phyloP scores from a whole-genome alignment of 2,797 vertebrate species.

The Pipistrellus nathusii region DNA sequence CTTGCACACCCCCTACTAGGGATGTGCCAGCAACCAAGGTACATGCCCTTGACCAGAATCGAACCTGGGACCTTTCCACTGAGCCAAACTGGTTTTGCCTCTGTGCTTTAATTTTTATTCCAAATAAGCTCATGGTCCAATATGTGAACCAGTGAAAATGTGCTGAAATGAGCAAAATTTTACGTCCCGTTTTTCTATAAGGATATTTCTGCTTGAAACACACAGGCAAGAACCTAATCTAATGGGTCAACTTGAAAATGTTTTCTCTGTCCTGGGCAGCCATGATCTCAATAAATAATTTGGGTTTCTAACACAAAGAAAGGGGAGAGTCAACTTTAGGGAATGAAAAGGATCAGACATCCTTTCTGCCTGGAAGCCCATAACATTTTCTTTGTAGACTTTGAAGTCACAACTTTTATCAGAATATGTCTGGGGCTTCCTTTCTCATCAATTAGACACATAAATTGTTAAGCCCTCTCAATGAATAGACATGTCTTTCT shows the following conservation, averaged over 20 bases:
- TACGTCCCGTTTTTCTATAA: neutral
- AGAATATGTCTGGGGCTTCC: neutral
- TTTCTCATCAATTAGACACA: neutral
- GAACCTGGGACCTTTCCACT: too few species aligned
- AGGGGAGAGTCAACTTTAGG: neutral
- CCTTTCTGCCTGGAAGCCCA: neutral
- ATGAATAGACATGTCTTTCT: neutral
- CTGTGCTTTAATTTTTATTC: neutral
- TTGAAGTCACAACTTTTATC: neutral
- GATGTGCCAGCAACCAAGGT: too few species aligned
- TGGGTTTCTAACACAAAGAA: neutral
- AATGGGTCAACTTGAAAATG: neutral
- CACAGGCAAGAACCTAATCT: neutral
- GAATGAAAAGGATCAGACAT: neutral
- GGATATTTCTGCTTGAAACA: neutral
- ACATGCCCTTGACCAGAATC: too few species aligned
- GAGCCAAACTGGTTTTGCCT: neutral
- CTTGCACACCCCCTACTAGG: too few species aligned
- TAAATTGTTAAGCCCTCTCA: neutral
- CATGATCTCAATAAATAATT: neutral
- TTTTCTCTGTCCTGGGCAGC: neutral
- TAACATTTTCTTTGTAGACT: neutral
- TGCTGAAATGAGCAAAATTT: neutral
- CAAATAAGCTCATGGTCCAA: neutral
- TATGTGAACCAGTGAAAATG: neutral